Conservation (phyloP, 2,113 vertebrate species). For the Cichladusa arquata region DNA sequence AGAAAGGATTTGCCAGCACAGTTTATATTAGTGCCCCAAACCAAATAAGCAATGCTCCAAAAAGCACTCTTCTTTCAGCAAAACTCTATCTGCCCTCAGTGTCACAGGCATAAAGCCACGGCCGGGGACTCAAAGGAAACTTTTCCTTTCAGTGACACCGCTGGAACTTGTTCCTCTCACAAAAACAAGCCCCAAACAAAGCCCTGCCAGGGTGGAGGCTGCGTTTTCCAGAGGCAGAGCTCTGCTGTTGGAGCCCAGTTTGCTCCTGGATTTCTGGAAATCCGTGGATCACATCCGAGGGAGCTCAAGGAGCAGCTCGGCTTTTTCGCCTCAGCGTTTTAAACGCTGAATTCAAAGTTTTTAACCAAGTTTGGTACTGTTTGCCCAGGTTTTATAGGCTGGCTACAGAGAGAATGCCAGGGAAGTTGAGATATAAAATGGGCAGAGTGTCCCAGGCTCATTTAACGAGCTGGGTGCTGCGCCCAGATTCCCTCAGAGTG, state of each 20-base stretch:
- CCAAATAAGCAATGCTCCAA: constrained; percentile 61
- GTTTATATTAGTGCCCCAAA: constrained; percentile 68
- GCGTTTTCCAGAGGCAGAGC: not conserved
- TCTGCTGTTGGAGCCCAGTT: rapidly evolving
- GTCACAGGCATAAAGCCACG: not conserved
- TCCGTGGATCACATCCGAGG: not conserved
- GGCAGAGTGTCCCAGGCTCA: too few relatives aligned
- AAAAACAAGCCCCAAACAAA: not conserved
- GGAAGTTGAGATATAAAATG: too few relatives aligned
- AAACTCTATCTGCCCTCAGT: constrained; percentile 17
- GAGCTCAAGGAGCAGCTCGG: too few relatives aligned
- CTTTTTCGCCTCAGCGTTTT: too few relatives aligned
- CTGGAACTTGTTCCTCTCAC: not conserved
- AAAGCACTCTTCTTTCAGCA: constrained; percentile 59
- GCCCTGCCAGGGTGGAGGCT: not conserved
- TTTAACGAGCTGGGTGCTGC: not conserved
- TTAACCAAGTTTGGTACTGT: too few relatives aligned
- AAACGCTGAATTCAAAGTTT: too few relatives aligned
- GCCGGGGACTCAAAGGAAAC: not conserved
- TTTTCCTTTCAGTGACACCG: not conserved
- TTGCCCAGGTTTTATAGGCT: too few relatives aligned
- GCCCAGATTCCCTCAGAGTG: not conserved
- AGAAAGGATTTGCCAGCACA: constrained; percentile 64
- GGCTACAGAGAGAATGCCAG: too few relatives aligned
- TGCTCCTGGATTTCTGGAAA: not conserved